These are phyloP conservation scores for Monarcha castaneiventris DNA, from an alignment of 2,113 vertebrate species.

Conservation along the genomic window DNA sequence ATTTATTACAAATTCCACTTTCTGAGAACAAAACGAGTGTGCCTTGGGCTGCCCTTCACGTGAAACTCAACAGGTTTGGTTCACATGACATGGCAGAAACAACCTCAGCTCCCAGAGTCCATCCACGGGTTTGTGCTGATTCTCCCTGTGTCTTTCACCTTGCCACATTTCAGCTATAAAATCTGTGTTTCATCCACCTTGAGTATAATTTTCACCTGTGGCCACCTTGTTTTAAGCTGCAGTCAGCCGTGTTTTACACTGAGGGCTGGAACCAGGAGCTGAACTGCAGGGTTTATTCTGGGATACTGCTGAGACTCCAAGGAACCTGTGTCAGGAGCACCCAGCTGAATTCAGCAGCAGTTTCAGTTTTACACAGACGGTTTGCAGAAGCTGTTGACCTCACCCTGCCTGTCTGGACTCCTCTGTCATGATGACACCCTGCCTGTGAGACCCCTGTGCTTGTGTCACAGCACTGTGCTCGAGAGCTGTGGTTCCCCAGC, in stretches of 20 bases:
- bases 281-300: not conserved
- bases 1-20: constrained; percentile 22
- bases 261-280: not conserved
- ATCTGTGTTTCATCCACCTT: not conserved
- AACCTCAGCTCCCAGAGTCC: not conserved
- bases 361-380: not conserved
- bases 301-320: not conserved
- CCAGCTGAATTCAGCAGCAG: not conserved
- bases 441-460: not conserved
- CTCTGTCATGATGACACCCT: not conserved
- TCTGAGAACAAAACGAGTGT: not conserved
- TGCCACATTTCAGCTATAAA: not conserved
- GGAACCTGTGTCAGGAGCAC: not conserved
- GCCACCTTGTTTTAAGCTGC: not conserved
- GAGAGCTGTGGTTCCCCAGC: not conserved
- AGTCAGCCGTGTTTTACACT: not conserved
- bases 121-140: not conserved
- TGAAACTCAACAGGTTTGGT: constrained; percentile 12
- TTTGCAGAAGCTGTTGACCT: not conserved
- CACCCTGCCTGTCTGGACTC: not conserved
- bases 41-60: not conserved
- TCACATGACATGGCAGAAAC: not conserved
- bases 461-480: not conserved
- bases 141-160: not conserved
- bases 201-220: not conserved